Conservation (phyloP, 1,140 invertebrate genomes). For the Zophobas morio region DNA sequence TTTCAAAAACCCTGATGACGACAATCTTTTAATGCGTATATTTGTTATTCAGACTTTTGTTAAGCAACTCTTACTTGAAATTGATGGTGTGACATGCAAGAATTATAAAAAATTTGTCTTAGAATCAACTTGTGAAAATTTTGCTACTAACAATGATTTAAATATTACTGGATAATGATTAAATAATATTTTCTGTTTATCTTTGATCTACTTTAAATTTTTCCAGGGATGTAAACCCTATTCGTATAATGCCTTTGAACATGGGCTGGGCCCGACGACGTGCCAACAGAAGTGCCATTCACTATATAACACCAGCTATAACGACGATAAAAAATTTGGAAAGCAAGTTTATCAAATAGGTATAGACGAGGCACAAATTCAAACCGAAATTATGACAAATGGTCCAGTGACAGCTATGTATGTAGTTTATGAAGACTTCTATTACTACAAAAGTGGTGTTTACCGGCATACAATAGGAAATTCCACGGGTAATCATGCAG, state of each 20-base stretch:
- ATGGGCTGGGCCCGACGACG: too few species aligned
- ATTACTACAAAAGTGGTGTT: neutral
- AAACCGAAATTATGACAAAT: slow-evolving; percentile 52
- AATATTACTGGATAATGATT: too few species aligned
- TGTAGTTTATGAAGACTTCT: too few species aligned
- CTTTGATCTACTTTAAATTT: too few species aligned
- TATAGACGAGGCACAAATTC: neutral
- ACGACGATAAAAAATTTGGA: neutral
- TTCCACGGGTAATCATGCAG: neutral
- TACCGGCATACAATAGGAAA: neutral
- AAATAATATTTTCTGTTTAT: too few species aligned
- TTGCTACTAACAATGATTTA: too few species aligned
- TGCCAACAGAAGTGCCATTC: neutral
- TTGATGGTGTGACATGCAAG: too few species aligned
- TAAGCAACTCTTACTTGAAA: too few species aligned
- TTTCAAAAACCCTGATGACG: neutral
- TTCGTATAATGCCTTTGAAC: neutral
- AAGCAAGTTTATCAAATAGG: neutral
- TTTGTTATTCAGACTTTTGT: too few species aligned
- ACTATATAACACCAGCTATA: neutral
- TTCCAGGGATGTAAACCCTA: neutral
- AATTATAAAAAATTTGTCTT: too few species aligned
- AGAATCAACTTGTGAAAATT: too few species aligned
- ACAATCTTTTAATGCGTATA: too few species aligned
- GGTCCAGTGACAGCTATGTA: neutral